These are phyloP conservation scores for Phocoena sinus DNA, from an alignment of 2,113 vertebrate species.

Conservation along the genomic window DNA sequence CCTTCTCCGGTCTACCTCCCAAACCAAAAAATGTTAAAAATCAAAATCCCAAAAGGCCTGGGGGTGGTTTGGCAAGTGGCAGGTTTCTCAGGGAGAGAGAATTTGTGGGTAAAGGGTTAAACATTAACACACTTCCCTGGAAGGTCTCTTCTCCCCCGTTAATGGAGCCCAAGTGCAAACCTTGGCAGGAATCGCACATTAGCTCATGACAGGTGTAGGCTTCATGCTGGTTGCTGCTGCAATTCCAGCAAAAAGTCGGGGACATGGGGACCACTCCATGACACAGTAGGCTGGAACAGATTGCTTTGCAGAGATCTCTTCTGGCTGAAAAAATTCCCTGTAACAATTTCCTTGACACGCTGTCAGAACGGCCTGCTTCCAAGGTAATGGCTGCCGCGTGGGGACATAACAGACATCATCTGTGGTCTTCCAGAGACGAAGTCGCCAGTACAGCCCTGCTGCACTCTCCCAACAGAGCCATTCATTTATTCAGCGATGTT, in stretches of 20 bases:
- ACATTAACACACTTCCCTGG: slow-evolving; percentile 44
- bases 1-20: not conserved
- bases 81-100: not conserved
- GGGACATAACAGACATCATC: slow-evolving; percentile 64
- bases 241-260: slow-evolving; percentile 27
- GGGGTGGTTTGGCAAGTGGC: slow-evolving; percentile 22
- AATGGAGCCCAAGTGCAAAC: slow-evolving; percentile 67
- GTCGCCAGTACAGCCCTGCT: not conserved
- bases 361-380: slow-evolving; percentile 66
- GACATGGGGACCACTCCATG: slow-evolving; percentile 52
- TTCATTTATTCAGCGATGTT: not conserved
- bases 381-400: slow-evolving; percentile 60
- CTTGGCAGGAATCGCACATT: slow-evolving; percentile 63
- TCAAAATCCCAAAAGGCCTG: not conserved
- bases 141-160: slow-evolving; percentile 29
- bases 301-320: slow-evolving; percentile 62
- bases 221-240: slow-evolving; percentile 49
- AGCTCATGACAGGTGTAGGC: slow-evolving; percentile 73
- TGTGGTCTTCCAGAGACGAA: slow-evolving; percentile 42
- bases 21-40: slow-evolving; percentile 24
- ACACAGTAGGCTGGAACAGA: slow-evolving; percentile 68
- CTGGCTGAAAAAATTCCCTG: slow-evolving; percentile 66
- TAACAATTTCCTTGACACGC: slow-evolving; percentile 71
- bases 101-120: slow-evolving; percentile 63
- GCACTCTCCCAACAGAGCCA: slow-evolving; percentile 15